Percentiles rank a stretch among this genome's conserved stretches.
Evolutionary conservation across 1,140 invertebrate genomes (phyloP).

Genomic region (Trachymyrmex cornetzi): DNA sequence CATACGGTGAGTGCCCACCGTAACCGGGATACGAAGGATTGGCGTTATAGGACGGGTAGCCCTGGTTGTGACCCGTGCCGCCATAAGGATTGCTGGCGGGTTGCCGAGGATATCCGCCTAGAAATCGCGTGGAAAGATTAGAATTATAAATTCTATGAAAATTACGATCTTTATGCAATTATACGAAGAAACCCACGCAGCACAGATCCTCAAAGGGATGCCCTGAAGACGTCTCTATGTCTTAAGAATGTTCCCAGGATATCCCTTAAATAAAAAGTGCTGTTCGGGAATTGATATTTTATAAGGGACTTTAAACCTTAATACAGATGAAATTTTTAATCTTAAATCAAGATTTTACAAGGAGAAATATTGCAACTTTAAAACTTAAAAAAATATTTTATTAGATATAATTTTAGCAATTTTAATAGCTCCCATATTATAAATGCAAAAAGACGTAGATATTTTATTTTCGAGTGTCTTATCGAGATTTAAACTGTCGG

Average conservation of each 20-base stretch:
- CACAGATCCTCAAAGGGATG: too few species aligned
- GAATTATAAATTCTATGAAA: background rate
- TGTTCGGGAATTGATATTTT: background rate
- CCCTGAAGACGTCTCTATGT: too few species aligned
- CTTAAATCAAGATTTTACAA: background rate
- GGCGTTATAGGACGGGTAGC: conserved; percentile 36
- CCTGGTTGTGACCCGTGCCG: background rate
- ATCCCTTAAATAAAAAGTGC: too few species aligned
- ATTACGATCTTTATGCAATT: background rate
- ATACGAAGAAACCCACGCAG: background rate
- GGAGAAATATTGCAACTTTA: background rate
- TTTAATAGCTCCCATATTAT: background rate
- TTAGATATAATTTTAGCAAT: background rate
- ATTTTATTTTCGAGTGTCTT: background rate
- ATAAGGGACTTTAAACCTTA: background rate
- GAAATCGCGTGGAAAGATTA: background rate
- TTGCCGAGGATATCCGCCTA: conserved; percentile 75
- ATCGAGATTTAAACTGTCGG: background rate
- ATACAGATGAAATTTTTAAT: background rate
- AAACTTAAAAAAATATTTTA: background rate
- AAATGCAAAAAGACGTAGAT: background rate
- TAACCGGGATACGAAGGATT: conserved; percentile 44
- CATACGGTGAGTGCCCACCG: conserved; percentile 27
- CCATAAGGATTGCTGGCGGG: conserved; percentile 63
- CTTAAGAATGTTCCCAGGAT: too few species aligned